Conservation (phyloP, 2,888 invertebrate species). For the Strigamia transsilvanica region DNA sequence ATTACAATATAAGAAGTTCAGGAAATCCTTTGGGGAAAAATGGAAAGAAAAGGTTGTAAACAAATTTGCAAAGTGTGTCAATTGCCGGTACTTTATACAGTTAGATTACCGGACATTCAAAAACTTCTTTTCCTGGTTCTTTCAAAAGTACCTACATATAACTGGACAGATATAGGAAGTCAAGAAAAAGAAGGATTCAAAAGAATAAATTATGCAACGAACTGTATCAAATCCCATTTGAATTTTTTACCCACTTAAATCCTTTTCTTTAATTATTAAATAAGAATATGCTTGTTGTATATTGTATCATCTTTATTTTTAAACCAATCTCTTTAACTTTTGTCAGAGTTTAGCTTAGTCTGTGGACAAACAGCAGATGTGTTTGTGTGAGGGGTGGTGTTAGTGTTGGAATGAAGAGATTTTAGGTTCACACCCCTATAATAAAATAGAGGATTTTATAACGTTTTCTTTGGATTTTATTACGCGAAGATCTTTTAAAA, state of each 20-base stretch:
- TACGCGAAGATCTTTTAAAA: not conserved
- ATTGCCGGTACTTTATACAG: not conserved
- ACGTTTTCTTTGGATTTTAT: constrained; percentile 8
- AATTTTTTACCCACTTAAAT: no score
- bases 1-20: no score
- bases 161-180: no score
- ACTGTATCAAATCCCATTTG: no score
- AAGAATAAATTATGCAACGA: no score
- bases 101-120: not conserved
- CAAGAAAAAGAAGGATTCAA: no score
- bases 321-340: not conserved
- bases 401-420: not conserved
- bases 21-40: no score
- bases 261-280: no score
- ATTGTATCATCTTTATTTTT: not conserved
- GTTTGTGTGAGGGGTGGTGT: not conserved
- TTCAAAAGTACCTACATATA: no score
- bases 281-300: no score
- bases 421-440: not conserved
- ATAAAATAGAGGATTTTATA: constrained; percentile 3
- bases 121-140: not conserved
- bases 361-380: constrained; percentile 3
- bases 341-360: not conserved
- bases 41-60: not conserved
- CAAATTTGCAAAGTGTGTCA: not conserved